phyloP scores from a whole-genome alignment of 2,113 vertebrate species.

The Microcebus lehilahytsara region DNA sequence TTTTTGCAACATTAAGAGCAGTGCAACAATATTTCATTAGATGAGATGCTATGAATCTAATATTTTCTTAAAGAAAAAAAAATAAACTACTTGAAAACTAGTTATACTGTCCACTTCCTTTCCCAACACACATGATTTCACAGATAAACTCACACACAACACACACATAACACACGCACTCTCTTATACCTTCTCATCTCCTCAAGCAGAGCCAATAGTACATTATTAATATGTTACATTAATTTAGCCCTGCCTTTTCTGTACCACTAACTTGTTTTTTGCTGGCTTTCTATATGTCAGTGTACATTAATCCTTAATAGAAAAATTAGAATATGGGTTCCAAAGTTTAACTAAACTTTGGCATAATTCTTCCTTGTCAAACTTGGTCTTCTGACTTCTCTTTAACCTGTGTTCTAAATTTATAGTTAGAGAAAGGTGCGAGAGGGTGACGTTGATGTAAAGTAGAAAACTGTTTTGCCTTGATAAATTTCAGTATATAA shows the following conservation, averaged over 20 bases:
- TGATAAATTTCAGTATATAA: not conserved
- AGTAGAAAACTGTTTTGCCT: not conserved
- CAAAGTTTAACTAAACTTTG: not conserved
- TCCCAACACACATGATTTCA: not conserved
- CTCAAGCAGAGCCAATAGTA: not conserved
- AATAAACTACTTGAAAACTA: constrained; percentile 22
- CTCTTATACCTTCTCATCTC: not conserved
- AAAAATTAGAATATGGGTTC: not conserved
- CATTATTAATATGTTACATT: not conserved
- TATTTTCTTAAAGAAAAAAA: not conserved
- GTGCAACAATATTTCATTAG: not conserved
- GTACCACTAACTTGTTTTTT: not conserved
- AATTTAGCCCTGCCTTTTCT: not conserved
- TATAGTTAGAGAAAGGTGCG: not conserved
- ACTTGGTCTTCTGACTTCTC: not conserved
- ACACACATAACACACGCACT: not conserved
- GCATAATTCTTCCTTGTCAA: not conserved
- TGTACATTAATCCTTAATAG: not conserved
- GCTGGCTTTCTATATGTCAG: not conserved
- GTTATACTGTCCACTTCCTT: not conserved
- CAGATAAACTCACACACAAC: not conserved
- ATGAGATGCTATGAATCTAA: not conserved
- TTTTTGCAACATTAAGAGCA: not conserved
- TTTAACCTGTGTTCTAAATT: not conserved
- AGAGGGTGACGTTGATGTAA: not conserved